A percentile compares a stretch with the other conserved stretches of the same genome.
phyloP scores from a whole-genome alignment of 2,888 invertebrate species.

The Isoperla grammatica region DNA sequence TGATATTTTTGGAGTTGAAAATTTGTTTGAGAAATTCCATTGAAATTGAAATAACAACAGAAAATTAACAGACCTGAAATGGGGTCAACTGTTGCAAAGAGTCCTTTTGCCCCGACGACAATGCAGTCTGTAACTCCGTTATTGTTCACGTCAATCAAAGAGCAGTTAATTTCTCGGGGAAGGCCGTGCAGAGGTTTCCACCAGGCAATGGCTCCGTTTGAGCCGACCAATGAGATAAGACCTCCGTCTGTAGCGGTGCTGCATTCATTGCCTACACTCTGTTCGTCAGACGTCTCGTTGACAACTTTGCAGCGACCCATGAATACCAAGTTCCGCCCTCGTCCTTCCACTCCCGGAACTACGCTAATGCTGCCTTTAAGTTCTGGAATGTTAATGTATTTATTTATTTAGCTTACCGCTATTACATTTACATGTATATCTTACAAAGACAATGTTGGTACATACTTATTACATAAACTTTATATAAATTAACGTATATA shows the following conservation, averaged over 20 bases:
- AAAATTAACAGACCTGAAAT: slow-evolving; percentile 50
- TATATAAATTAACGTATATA: too few relatives aligned
- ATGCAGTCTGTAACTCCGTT: slow-evolving; percentile 70
- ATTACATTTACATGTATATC: too few relatives aligned
- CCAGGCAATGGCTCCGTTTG: slow-evolving; percentile 68
- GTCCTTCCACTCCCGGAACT: slow-evolving; percentile 57
- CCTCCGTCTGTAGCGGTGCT: slow-evolving; percentile 51
- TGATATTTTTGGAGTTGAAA: too few relatives aligned
- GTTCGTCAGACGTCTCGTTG: slow-evolving; percentile 17
- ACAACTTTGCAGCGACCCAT: slow-evolving; percentile 54
- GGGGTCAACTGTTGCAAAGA: slow-evolving; percentile 55
- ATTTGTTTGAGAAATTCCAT: too few relatives aligned
- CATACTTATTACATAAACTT: too few relatives aligned
- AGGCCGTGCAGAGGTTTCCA: slow-evolving; percentile 61
- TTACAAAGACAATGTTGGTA: too few relatives aligned
- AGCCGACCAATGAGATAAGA: slow-evolving; percentile 63
- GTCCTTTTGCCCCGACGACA: slow-evolving; percentile 64
- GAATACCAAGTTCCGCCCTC: slow-evolving; percentile 65
- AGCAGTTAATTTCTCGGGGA: slow-evolving; percentile 68
- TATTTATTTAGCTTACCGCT: slow-evolving; percentile 39
- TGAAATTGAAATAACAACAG: slow-evolving; percentile 49
- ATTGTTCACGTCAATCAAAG: slow-evolving; percentile 63
- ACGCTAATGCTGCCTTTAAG: slow-evolving; percentile 64
- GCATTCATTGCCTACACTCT: slow-evolving; percentile 6
- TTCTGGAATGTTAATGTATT: slow-evolving; percentile 46